Evolutionary conservation across 1,140 invertebrate genomes (phyloP).

Genomic region (Brachionus angularis): DNA sequence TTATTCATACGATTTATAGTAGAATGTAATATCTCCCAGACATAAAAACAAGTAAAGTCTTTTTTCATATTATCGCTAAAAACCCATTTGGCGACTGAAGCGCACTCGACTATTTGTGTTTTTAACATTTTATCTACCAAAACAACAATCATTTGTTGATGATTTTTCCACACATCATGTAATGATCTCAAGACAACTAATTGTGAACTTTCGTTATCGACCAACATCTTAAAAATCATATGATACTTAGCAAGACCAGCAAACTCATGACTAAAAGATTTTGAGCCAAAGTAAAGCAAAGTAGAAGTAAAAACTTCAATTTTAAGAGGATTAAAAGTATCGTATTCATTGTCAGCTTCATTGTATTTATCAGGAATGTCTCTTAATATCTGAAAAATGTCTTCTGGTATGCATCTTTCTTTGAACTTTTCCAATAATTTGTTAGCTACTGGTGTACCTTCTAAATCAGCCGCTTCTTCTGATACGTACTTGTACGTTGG

Average conservation of each 20-base stretch:
- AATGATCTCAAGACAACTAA: slow-evolving; percentile 86
- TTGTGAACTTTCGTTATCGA: slow-evolving; percentile 89
- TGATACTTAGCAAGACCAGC: slow-evolving; percentile 89
- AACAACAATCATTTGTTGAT: slow-evolving; percentile 91
- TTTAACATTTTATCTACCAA: slow-evolving; percentile 94
- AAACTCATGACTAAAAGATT: slow-evolving; percentile 96
- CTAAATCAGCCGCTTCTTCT: slow-evolving; percentile 55
- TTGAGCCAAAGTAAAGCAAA: slow-evolving; percentile 82
- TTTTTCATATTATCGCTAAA: slow-evolving; percentile 91
- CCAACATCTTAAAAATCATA: slow-evolving; percentile 83
- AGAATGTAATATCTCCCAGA: slow-evolving; percentile 95
- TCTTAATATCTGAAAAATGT: slow-evolving; percentile 31
- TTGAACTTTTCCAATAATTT: slow-evolving; percentile 15
- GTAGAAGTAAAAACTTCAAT: slow-evolving; percentile 96
- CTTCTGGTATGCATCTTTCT: slow-evolving; percentile 36
- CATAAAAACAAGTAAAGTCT: slow-evolving; percentile 85
- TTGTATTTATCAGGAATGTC: slow-evolving; percentile 37
- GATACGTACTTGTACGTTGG: slow-evolving; percentile 60
- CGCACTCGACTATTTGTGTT: slow-evolving; percentile 91
- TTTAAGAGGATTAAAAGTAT: slow-evolving; percentile 73
- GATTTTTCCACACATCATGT: slow-evolving; percentile 85
- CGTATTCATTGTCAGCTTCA: not conserved
- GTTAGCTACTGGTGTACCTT: slow-evolving; percentile 40
- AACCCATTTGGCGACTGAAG: slow-evolving; percentile 94
- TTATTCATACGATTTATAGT: slow-evolving; percentile 91